Evolutionary conservation across 2,888 invertebrate genomes (phyloP).

Genomic region (Noctua pronuba): DNA sequence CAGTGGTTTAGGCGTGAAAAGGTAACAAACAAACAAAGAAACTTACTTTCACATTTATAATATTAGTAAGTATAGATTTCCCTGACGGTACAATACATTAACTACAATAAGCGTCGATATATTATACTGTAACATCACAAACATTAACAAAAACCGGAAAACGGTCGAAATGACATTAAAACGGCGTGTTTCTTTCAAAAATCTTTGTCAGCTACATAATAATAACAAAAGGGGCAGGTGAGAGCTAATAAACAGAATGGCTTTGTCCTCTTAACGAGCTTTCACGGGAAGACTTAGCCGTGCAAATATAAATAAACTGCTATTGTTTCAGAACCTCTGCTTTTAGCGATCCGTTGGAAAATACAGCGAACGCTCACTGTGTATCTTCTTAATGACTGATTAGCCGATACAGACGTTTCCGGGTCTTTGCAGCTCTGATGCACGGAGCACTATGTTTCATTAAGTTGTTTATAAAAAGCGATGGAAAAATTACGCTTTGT

Average conservation of each 20-base stretch:
- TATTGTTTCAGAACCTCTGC: conserved; percentile 73
- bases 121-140: no score
- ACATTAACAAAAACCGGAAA: conserved; percentile 55
- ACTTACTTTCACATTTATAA: no score
- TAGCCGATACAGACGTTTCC: conserved; percentile 64
- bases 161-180: conserved; percentile 65
- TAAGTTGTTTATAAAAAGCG: conserved; percentile 32
- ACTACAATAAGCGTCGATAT: no score
- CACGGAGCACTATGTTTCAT: conserved; percentile 41
- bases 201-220: conserved; percentile 74
- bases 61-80: no score
- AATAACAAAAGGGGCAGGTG: conserved; percentile 79
- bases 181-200: conserved; percentile 68
- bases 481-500: conserved; percentile 14
- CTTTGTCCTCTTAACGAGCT: conserved; percentile 81
- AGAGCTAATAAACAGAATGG: conserved; percentile 80
- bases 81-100: no score
- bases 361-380: conserved; percentile 65
- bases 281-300: conserved; percentile 74
- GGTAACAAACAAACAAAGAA: no score
- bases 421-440: conserved; percentile 58
- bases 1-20: no score
- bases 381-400: conserved; percentile 74
- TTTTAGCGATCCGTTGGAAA: conserved; percentile 72
- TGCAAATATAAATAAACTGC: conserved; percentile 78